Base-by-base conservation (phyloP, 2,113 vertebrate genomes). In the Tinamus guttatus region DNA sequence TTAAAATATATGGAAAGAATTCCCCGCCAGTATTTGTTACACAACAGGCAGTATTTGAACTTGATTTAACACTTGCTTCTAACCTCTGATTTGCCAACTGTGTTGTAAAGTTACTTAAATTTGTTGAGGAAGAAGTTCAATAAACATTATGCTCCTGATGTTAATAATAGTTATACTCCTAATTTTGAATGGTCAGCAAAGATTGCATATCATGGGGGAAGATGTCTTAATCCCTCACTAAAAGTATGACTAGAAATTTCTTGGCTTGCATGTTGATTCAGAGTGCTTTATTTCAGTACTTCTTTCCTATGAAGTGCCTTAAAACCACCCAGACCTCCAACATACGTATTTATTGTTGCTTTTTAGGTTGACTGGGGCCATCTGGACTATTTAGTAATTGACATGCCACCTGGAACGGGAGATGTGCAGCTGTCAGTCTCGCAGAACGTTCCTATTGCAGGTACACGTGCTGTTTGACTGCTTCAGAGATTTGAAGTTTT, bases 351-450 rank as follows among this genome's bases (percentile, higher is more conserved):
- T 87, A 38, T 87, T 90, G 85, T 94, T n/a, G 0, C 79, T 52
- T 97, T 98, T 73, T 84, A 99, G 99, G 99, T 99, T 80, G 99
- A 99, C 59, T 99, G 99, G 99, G 99, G 99, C 21, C 96, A 98
- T 0, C 91, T 99, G 97, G 99, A 99, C 93, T 99, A 99, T 87
- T 97, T 99, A 86, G 98, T 99, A n/a, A 97, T 99, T 81, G 99
- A 99, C 96, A 99, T 99, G 99, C 99, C 99, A 52, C 99, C 99
- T 60, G 99, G 99, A 73, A 99, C 99, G 21, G 99, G 99, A 96
- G 99, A 99, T 89, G 99, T 99, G 16, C 99, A 99, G 69, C 97
- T 99, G 64, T 99, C 99, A 21, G 97, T 99, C 79, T 98, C 99
- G 41, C 99, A 99, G 97, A 99, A 99, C 96, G 94, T 99, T 97